Evolutionary conservation across 2,113 vertebrate genomes (phyloP).

Genomic region (Tonatia bakeri): DNA sequence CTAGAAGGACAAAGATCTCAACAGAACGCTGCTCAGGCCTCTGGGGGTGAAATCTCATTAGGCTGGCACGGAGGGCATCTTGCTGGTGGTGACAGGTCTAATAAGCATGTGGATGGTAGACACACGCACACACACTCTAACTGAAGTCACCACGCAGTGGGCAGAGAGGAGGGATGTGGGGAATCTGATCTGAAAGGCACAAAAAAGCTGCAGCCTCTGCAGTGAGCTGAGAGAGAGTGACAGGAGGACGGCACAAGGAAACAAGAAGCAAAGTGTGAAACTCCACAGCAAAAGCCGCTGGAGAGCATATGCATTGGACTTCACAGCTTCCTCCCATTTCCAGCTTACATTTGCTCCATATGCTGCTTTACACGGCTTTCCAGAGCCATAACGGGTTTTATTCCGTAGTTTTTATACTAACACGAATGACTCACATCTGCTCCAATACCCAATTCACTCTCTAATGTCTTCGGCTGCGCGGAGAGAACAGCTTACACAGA

Average conservation of each 20-base stretch:
- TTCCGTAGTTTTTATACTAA: constrained; percentile 77
- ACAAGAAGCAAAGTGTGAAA: constrained; percentile 62
- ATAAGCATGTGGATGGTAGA: constrained; percentile 18
- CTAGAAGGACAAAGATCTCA: background rate
- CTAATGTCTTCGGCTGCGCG: constrained; percentile 68
- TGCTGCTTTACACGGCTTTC: constrained; percentile 77
- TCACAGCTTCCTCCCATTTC: constrained; percentile 69
- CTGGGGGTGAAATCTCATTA: constrained; percentile 9
- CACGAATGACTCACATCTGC: constrained; percentile 81
- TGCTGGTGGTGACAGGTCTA: background rate
- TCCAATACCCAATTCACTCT: constrained; percentile 76
- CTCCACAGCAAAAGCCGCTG: constrained; percentile 48
- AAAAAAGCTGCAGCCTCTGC: constrained; percentile 64
- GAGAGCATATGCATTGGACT: constrained; percentile 60
- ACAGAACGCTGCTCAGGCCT: background rate
- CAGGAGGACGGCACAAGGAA: constrained; percentile 66
- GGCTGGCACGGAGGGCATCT: background rate
- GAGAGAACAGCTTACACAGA: constrained; percentile 41
- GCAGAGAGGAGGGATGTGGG: constrained; percentile 52
- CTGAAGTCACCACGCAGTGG: constrained; percentile 21
- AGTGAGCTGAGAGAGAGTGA: constrained; percentile 58
- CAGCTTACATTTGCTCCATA: constrained; percentile 76
- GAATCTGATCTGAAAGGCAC: constrained; percentile 66
- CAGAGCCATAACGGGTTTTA: constrained; percentile 74
- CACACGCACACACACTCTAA: background rate